phyloP scores from a whole-genome alignment of 2,888 invertebrate genomes.

The Liodrosophila aerea region DNA sequence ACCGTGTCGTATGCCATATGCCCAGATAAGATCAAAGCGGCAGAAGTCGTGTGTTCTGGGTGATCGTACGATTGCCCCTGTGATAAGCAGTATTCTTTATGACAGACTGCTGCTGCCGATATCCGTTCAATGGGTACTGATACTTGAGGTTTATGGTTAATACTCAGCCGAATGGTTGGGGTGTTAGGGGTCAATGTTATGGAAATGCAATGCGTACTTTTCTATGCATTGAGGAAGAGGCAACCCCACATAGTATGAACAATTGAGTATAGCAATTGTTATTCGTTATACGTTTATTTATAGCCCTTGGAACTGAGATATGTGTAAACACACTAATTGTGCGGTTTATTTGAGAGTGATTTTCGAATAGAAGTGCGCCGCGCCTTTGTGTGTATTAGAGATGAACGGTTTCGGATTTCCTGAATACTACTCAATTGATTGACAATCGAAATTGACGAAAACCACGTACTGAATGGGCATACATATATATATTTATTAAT shows the following conservation, averaged over 20 bases:
- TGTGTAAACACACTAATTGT: conserved; percentile 43
- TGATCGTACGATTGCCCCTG: conserved; percentile 25
- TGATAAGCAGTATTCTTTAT: conserved; percentile 20
- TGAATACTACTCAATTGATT: background rate
- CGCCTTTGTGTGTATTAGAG: background rate
- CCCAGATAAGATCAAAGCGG: conserved; percentile 37
- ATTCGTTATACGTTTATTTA: conserved; percentile 27
- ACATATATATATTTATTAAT: no score
- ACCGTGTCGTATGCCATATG: conserved; percentile 5
- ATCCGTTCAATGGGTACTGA: conserved; percentile 21
- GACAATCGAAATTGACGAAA: no score
- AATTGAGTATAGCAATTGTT: conserved; percentile 10
- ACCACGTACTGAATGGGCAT: no score
- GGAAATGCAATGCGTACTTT: conserved; percentile 38
- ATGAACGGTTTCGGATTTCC: conserved; percentile 20
- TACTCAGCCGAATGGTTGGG: no score
- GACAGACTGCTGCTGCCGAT: conserved; percentile 27
- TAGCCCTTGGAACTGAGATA: conserved; percentile 27
- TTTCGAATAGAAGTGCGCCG: background rate
- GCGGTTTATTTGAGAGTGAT: conserved; percentile 25
- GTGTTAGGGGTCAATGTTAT: conserved; percentile 48
- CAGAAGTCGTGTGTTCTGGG: conserved; percentile 12
- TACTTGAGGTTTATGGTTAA: conserved; percentile 36
- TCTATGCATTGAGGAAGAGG: conserved; percentile 44
- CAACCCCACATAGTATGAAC: background rate